These are phyloP conservation scores for Thamnophis sirtalis DNA, from an alignment of 2,113 vertebrate genomes.

Conservation along the genomic window DNA sequence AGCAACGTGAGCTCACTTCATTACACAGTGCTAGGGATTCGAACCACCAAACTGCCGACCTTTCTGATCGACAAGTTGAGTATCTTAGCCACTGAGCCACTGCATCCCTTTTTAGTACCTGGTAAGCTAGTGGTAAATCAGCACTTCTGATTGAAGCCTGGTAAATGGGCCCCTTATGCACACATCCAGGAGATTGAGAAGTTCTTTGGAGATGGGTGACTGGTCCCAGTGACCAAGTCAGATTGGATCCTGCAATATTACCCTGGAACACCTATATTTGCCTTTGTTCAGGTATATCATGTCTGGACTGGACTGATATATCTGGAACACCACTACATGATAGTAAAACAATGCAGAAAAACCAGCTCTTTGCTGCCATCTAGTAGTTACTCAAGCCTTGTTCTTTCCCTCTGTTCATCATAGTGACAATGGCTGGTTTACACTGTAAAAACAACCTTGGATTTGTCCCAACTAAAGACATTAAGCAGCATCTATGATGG, in stretches of 20 bases:
- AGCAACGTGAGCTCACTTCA: too few species aligned
- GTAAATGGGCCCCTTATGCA: neutral
- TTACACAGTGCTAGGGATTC: too few species aligned
- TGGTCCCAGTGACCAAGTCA: neutral
- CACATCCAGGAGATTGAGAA: neutral
- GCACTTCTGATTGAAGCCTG: neutral
- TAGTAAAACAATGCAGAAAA: neutral
- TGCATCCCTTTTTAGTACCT: neutral
- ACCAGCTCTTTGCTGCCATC: neutral
- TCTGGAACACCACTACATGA: neutral
- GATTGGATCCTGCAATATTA: neutral
- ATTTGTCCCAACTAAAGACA: neutral
- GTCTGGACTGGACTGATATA: neutral
- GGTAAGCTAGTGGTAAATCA: neutral
- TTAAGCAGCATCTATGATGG: neutral
- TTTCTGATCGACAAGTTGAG: too few species aligned
- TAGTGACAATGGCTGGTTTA: neutral
- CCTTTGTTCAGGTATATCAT: neutral
- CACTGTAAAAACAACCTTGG: neutral
- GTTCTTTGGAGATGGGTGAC: neutral
- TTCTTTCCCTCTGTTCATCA: neutral
- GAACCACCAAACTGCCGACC: too few species aligned
- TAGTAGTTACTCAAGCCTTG: neutral
- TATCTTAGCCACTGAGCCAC: too few species aligned
- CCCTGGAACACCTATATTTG: neutral